phyloP scores from a whole-genome alignment of 2,113 vertebrate species.

The Cranoglanis bouderius region DNA sequence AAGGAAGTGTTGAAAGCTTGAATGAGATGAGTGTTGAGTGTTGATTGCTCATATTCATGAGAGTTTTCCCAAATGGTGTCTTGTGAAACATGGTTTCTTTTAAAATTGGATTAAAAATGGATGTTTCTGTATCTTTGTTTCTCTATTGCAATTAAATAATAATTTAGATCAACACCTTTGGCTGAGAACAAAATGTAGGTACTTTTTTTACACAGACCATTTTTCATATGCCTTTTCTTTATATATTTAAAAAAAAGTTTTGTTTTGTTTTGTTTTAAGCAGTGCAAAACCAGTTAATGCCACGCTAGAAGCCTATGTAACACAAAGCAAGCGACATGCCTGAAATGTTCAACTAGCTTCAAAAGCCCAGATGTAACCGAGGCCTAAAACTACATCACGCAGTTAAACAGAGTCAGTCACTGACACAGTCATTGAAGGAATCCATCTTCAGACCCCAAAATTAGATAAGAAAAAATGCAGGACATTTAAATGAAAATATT shows the following conservation, averaged over 20 bases:
- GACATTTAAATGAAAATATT: too few relatives aligned
- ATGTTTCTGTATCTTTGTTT: neutral
- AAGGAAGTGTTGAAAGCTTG: neutral
- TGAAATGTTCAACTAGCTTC: neutral
- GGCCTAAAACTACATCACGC: neutral
- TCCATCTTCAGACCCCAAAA: neutral
- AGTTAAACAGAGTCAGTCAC: neutral
- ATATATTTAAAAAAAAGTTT: too few relatives aligned
- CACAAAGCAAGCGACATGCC: neutral
- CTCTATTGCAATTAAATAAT: neutral
- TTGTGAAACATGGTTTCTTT: neutral
- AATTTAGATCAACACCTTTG: neutral
- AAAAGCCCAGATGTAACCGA: neutral
- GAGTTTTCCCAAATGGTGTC: neutral
- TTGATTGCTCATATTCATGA: neutral
- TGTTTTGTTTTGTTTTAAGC: too few relatives aligned
- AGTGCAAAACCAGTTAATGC: neutral
- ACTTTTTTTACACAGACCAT: too few relatives aligned
- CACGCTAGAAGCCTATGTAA: neutral
- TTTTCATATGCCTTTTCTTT: too few relatives aligned
- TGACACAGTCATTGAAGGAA: neutral
- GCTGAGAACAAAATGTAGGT: neutral
- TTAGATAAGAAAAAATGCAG: neutral
- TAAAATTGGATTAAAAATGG: neutral
- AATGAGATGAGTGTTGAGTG: neutral